Evolutionary conservation across 2,113 vertebrate species (phyloP).

Genomic region (Anarrhichthys ocellatus): DNA sequence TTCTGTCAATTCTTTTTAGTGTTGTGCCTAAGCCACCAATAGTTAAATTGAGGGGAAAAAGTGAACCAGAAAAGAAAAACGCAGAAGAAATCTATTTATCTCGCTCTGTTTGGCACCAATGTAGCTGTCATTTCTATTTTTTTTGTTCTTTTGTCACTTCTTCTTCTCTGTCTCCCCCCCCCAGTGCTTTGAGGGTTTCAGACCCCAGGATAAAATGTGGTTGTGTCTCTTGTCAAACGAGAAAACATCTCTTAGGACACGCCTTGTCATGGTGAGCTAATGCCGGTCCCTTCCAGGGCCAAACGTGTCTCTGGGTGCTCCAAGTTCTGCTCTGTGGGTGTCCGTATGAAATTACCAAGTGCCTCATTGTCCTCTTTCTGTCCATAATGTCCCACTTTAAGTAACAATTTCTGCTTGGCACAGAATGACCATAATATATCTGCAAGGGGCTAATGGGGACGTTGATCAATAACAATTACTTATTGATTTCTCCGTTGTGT

Average conservation of each 20-base stretch:
- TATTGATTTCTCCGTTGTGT: not conserved
- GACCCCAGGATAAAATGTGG: conserved; percentile 12
- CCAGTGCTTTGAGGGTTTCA: conserved; percentile 30
- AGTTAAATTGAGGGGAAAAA: conserved; percentile 64
- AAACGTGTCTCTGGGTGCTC: not conserved
- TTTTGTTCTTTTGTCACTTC: conserved; percentile 17
- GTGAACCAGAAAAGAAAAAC: conserved; percentile 21
- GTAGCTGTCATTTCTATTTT: conserved; percentile 30
- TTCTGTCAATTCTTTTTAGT: conserved; percentile 42
- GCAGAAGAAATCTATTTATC: conserved; percentile 20
- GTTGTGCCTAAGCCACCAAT: conserved; percentile 34
- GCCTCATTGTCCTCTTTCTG: conserved; percentile 17
- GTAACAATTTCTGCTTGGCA: conserved; percentile 3
- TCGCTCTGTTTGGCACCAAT: conserved; percentile 30
- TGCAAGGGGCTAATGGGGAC: conserved; percentile 13
- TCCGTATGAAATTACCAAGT: conserved; percentile 18
- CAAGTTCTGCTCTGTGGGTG: conserved; percentile 21
- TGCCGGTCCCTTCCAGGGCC: not conserved
- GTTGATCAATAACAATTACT: conserved; percentile 48
- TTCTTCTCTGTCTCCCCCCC: conserved; percentile 6
- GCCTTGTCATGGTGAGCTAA: not conserved
- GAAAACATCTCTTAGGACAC: conserved; percentile 1
- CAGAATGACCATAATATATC: conserved; percentile 22
- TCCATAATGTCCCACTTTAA: conserved; percentile 20
- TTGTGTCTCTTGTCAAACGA: conserved; percentile 20